A percentile compares a stretch with the other conserved stretches of the same genome.
Conservation (phyloP, 1,140 invertebrate genomes). For the Danaus plexippus region DNA sequence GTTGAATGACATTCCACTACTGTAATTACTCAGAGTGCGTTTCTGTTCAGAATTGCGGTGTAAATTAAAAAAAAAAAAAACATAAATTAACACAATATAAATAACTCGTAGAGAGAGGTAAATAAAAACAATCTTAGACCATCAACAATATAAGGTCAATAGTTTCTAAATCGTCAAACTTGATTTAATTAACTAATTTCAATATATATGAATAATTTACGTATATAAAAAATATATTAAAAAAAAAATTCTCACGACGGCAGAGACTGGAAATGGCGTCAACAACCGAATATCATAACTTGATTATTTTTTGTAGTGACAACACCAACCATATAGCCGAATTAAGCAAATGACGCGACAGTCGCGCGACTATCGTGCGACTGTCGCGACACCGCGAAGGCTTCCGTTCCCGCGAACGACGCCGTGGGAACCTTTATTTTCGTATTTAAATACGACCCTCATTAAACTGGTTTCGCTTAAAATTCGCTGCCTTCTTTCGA, state of each 20-base stretch:
- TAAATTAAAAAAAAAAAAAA: too few species aligned
- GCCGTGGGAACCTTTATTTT: constrained; percentile 71
- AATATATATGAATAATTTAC: constrained; percentile 7
- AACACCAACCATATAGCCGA: background rate
- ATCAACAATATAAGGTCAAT: too few species aligned
- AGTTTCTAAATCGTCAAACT: too few species aligned
- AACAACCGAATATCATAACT: constrained; percentile 44
- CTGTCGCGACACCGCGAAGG: constrained; percentile 49
- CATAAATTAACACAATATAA: too few species aligned
- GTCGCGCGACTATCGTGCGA: constrained; percentile 44
- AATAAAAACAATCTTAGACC: too few species aligned
- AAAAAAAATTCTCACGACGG: constrained; percentile 37
- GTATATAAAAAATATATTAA: constrained; percentile 6
- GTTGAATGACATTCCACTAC: too few species aligned
- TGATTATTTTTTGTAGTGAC: constrained; percentile 16
- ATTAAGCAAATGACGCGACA: constrained; percentile 29
- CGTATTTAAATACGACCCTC: constrained; percentile 70
- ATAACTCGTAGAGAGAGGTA: too few species aligned
- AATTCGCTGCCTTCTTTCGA: constrained; percentile 71
- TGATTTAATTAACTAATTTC: too few species aligned
- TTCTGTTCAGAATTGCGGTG: too few species aligned
- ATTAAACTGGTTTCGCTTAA: constrained; percentile 70
- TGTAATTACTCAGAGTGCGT: too few species aligned
- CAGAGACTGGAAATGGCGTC: constrained; percentile 21
- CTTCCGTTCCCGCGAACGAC: constrained; percentile 68